Percentiles rank a stretch among this genome's conserved stretches.
Evolutionary conservation across 2,113 vertebrate genomes (phyloP).

Genomic region (Uropsilus gracilis): DNA sequence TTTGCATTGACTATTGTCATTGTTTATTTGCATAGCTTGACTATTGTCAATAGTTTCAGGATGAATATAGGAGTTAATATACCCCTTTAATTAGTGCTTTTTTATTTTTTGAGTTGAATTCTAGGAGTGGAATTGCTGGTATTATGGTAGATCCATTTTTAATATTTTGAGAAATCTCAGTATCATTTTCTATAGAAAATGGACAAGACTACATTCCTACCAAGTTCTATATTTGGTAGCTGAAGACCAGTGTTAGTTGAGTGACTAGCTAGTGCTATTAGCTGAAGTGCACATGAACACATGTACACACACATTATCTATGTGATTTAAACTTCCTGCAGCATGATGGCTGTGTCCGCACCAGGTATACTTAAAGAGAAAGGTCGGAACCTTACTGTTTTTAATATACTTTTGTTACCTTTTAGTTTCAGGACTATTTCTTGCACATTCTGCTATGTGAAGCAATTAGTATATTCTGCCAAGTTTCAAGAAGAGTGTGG

Average conservation of each 20-base stretch:
- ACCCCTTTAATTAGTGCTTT: too few species aligned
- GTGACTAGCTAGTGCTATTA: neutral
- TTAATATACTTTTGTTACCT: neutral
- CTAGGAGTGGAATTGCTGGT: too few species aligned
- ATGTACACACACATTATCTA: neutral
- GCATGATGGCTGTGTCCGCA: neutral
- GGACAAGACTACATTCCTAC: too few species aligned
- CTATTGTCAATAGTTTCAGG: too few species aligned
- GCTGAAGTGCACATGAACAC: accelerated
- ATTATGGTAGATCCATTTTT: too few species aligned
- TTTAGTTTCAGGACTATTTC: neutral
- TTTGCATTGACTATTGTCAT: too few species aligned
- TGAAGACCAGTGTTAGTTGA: neutral
- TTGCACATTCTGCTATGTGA: neutral
- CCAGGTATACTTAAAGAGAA: neutral
- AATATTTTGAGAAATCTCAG: too few species aligned
- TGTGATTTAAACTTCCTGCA: accelerated
- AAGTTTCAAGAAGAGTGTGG: neutral
- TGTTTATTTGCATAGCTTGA: too few species aligned
- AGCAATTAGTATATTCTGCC: neutral
- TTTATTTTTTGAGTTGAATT: too few species aligned
- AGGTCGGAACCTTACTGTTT: neutral
- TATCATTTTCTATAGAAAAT: too few species aligned
- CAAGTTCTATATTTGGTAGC: neutral
- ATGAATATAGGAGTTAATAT: too few species aligned